Conservation (phyloP, 1,140 invertebrate species). For the Arctopsyche grandis region DNA sequence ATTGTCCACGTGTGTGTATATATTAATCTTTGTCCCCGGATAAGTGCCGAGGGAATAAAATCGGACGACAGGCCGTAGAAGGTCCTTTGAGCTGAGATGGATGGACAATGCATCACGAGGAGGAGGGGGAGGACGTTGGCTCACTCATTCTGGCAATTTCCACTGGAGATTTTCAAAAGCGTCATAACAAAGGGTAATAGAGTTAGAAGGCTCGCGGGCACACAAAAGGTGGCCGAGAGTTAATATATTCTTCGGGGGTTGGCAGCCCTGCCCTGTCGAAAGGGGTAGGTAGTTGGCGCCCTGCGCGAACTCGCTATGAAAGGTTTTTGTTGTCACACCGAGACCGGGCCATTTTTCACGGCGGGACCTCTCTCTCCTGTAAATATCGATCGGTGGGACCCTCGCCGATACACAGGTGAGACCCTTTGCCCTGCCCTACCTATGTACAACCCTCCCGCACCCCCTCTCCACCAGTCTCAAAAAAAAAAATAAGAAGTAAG, state of each 20-base stretch:
- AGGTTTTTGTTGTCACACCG: constrained; percentile 6
- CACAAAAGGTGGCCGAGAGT: constrained; percentile 5
- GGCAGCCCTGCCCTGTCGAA: not conserved
- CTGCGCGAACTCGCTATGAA: not conserved
- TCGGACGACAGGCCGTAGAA: too few relatives aligned
- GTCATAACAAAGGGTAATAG: constrained; percentile 24
- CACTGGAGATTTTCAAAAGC: constrained; percentile 21
- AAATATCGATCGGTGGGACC: too few relatives aligned
- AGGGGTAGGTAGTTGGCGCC: not conserved
- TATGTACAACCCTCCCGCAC: too few relatives aligned
- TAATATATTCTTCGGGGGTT: not conserved
- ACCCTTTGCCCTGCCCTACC: too few relatives aligned
- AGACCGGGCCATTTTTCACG: constrained; percentile 5
- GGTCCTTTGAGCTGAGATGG: not conserved
- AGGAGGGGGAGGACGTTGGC: not conserved
- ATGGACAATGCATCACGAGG: not conserved
- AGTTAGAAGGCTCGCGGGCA: not conserved
- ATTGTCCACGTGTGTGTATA: too few relatives aligned
- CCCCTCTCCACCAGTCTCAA: too few relatives aligned
- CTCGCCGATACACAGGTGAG: too few relatives aligned
- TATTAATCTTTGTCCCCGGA: too few relatives aligned
- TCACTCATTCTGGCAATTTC: constrained; percentile 1
- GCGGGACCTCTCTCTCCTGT: too few relatives aligned
- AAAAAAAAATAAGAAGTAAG: too few relatives aligned
- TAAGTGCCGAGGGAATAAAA: too few relatives aligned